Conservation (phyloP, 2,797 vertebrate species). For the Gallinago nigripennis region DNA sequence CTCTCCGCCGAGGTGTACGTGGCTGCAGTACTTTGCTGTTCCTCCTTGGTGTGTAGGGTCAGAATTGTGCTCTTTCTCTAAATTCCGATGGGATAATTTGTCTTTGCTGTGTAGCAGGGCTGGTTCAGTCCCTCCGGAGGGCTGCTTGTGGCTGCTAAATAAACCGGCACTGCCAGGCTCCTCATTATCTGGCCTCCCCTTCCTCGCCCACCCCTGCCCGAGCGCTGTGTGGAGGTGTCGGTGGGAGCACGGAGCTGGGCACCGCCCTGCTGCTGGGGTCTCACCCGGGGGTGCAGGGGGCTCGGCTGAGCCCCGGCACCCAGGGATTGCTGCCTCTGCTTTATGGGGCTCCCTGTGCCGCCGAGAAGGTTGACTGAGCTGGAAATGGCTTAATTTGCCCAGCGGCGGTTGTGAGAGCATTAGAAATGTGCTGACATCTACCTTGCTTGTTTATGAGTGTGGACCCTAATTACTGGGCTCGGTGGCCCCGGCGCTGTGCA, state of each 20-base stretch:
- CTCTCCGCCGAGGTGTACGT: fast-evolving
- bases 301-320: not conserved
- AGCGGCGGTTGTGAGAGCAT: fast-evolving
- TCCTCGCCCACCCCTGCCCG: not conserved
- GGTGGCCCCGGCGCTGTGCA: fast-evolving
- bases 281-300: fast-evolving
- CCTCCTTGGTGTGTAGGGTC: not conserved
- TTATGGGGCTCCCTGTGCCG: not conserved
- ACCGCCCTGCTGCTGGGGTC: fast-evolving
- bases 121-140: not conserved
- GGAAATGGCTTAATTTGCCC: not conserved
- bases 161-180: not conserved
- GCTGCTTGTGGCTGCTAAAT: not conserved
- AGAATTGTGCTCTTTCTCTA: fast-evolving
- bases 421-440: not conserved
- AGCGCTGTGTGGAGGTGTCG: fast-evolving
- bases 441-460: not conserved
- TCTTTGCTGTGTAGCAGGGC: not conserved
- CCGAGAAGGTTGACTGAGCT: not conserved
- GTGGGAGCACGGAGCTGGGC: fast-evolving
- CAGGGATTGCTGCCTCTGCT: not conserved
- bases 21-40: not conserved
- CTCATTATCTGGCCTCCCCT: not conserved
- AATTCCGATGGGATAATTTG: fast-evolving
- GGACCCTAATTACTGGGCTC: not conserved